Evolutionary conservation across 2,797 vertebrate genomes (phyloP), one percentile per base, ranked within the genome.

Genomic region (Astyanax mexicanus): DNA sequence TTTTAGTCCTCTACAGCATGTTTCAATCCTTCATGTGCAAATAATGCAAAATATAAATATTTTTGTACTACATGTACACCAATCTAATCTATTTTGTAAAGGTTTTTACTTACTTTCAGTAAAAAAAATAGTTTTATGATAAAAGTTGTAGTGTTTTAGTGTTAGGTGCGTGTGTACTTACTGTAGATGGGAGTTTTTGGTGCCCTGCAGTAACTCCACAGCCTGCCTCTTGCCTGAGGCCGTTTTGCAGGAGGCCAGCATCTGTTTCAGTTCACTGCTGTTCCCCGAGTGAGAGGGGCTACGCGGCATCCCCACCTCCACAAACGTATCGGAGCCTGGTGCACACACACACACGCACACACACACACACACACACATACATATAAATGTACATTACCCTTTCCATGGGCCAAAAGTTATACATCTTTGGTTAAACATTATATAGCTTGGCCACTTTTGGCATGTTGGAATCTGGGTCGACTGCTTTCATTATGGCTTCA

Each of bases 251-350:
- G 92, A 88, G 17, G 89, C 90, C 81, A 95, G 77, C 94, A 95
- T 95, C 84, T 96, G 95, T 85, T 96, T 95, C 76, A 96, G 87
- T 47, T 96, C 95, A 42, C 89, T 93, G 65, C 93, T 88, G 79
- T 83, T 95, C 0, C 94, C 95, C 0, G 95, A 96, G 80, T 96
- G 95, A 19, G 95, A 96, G 0, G 95, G 95, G 79, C 95, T 96
- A 57, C 95, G 90, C 3, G 95, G 95, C 95, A 96, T 96, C 70
- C 95, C 95, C 72, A 96, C 95, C 83, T 96, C 95, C 13, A 96
- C 95, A 78, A 96, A 96, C 19, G 95, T 95, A 83, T 96, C 95
- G 1, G 93, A 94, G 69, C 93, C 95, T 96, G 84, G 44, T 72
- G 65, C 13, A 62, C 69, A 75, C 40, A 83, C 75, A 75, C 64